phyloP scores from a whole-genome alignment of 2,113 vertebrate genomes.

The Gyps fulvus region DNA sequence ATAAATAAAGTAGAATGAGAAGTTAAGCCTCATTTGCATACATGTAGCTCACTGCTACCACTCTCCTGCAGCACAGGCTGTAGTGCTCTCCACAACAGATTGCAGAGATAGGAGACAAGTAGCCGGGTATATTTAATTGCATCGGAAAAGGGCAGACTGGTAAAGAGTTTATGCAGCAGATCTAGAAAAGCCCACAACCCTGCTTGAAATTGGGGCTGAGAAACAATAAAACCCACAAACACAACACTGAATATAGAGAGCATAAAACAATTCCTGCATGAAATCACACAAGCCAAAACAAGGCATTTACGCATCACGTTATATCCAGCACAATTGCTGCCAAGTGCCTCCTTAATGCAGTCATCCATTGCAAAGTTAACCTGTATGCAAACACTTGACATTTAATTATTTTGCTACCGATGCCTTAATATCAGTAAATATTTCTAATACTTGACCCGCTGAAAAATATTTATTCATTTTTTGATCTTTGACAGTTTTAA shows the following conservation, averaged over 20 bases:
- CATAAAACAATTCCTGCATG: neutral
- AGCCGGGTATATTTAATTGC: constrained; percentile 15
- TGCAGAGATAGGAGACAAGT: neutral
- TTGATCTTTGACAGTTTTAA: neutral
- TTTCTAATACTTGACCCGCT: neutral
- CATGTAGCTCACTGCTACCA: neutral
- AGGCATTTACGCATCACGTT: neutral
- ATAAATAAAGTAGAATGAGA: neutral
- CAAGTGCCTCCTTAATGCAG: neutral
- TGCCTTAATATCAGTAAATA: neutral
- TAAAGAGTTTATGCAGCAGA: constrained; percentile 28
- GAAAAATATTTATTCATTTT: neutral
- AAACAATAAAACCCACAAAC: neutral
- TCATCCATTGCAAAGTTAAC: neutral
- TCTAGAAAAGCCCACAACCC: neutral
- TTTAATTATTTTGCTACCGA: neutral
- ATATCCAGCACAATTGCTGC: neutral
- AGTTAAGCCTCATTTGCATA: neutral
- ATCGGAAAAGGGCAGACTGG: neutral
- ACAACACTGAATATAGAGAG: neutral
- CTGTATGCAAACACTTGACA: neutral
- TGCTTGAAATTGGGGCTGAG: neutral
- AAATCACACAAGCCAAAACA: neutral
- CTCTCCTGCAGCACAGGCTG: neutral
- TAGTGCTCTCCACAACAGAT: neutral